Conservation (phyloP, 2,797 vertebrate species). For the Harpagifer antarcticus region DNA sequence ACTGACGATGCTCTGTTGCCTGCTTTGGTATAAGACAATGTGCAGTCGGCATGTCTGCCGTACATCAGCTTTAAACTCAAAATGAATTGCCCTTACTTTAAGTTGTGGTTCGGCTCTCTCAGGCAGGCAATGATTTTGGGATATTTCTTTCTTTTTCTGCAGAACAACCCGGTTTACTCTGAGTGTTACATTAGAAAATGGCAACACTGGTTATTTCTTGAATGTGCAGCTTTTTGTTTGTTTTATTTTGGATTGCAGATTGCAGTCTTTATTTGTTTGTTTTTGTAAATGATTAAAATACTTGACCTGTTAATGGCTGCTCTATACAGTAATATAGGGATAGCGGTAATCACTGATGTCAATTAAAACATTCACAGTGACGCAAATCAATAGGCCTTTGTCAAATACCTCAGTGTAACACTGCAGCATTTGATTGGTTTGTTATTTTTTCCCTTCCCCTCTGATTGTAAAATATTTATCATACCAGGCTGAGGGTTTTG, state of each 20-base stretch:
- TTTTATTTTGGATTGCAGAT: conserved; percentile 20
- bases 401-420: not conserved
- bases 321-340: not conserved
- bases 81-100: conserved; percentile 42
- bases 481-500: conserved; percentile 12
- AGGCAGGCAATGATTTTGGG: conserved; percentile 37
- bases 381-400: conserved; percentile 1
- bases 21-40: conserved; percentile 14
- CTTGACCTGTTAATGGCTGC: not conserved
- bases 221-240: conserved; percentile 47
- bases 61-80: conserved; percentile 30
- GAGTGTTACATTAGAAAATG: conserved; percentile 29
- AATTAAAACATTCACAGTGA: not conserved
- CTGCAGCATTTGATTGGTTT: conserved; percentile 17
- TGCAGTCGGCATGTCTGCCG: not conserved
- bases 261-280: conserved; percentile 17
- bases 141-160: conserved; percentile 27
- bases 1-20: conserved; percentile 11
- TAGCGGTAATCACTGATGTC: not conserved
- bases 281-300: not conserved
- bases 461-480: conserved; percentile 23
- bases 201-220: conserved; percentile 21
- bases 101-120: conserved; percentile 51
- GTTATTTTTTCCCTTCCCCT: not conserved
- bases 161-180: conserved; percentile 60